Percentiles rank a stretch among this genome's conserved stretches.
Conservation (phyloP, 2,113 vertebrate genomes). For the Turdus rufiventris region DNA sequence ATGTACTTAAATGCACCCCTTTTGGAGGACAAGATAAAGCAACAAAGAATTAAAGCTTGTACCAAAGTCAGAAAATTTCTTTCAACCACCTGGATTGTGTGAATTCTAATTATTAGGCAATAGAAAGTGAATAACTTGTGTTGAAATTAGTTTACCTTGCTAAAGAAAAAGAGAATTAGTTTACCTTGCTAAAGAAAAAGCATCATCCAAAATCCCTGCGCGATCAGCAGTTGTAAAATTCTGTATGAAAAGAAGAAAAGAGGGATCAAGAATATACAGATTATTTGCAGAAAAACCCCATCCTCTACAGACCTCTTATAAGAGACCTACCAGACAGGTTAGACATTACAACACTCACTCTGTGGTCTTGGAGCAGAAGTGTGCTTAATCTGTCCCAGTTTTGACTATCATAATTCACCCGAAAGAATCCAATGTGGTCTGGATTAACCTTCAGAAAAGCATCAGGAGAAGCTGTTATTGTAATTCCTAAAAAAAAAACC, state of each 20-base stretch:
- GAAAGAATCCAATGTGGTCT: slow-evolving; percentile 89
- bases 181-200: slow-evolving; percentile 86
- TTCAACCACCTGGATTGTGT: not conserved
- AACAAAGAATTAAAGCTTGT: not conserved
- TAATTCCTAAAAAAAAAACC: slow-evolving; percentile 67
- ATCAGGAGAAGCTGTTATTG: not conserved
- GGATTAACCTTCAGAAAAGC: slow-evolving; percentile 82
- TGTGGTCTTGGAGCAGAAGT: slow-evolving; percentile 55
- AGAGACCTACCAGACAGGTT: not conserved
- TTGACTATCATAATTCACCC: slow-evolving; percentile 82
- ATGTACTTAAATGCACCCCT: not conserved
- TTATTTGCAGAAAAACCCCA: not conserved
- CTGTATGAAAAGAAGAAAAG: slow-evolving; percentile 52
- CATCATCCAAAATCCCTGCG: slow-evolving; percentile 78
- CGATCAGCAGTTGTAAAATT: slow-evolving; percentile 74
- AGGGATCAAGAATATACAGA: not conserved
- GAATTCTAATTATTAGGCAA: not conserved
- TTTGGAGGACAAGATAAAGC: not conserved
- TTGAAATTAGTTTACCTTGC: slow-evolving; percentile 76
- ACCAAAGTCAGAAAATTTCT: not conserved
- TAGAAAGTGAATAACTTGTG: not conserved
- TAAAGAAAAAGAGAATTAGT: slow-evolving; percentile 71
- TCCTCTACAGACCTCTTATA: not conserved
- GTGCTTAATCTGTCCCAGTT: slow-evolving; percentile 74
- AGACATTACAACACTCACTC: slow-evolving; percentile 64